phyloP scores from a whole-genome alignment of 2,888 invertebrate species.

The Baronia brevicornis region DNA sequence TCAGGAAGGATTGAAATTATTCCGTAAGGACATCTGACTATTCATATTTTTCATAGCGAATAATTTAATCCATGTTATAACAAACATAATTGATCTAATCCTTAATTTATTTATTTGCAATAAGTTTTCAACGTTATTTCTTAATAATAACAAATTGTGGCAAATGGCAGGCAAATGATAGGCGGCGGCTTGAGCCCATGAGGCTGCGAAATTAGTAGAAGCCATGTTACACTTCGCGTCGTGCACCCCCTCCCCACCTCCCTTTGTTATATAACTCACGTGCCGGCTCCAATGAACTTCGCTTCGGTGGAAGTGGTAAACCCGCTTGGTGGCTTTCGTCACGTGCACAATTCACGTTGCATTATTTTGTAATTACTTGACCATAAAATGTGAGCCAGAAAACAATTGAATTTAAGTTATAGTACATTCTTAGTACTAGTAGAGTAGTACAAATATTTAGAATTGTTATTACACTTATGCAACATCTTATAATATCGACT shows the following conservation, averaged over 20 bases:
- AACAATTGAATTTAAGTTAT: too few species aligned
- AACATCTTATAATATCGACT: too few species aligned
- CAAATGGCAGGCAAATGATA: slow-evolving; percentile 34
- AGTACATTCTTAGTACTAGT: too few species aligned
- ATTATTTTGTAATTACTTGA: slow-evolving; percentile 4
- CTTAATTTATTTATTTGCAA: slow-evolving; percentile 43
- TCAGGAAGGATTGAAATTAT: too few species aligned
- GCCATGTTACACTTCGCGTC: slow-evolving; percentile 34
- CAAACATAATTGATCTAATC: too few species aligned
- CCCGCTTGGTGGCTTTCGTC: slow-evolving; percentile 2
- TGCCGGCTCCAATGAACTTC: slow-evolving; percentile 2
- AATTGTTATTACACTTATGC: too few species aligned
- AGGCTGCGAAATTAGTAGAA: slow-evolving; percentile 58
- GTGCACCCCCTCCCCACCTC: slow-evolving; percentile 15
- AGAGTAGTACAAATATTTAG: too few species aligned
- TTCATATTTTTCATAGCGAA: too few species aligned
- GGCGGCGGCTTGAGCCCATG: slow-evolving; percentile 39
- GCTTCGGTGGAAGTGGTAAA: slow-evolving; percentile 1
- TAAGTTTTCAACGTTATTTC: slow-evolving; percentile 40
- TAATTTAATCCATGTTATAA: too few species aligned
- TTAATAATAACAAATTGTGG: slow-evolving; percentile 41
- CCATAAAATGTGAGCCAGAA: too few species aligned
- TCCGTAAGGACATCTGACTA: too few species aligned
- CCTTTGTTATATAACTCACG: slow-evolving; percentile 11
- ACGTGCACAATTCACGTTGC: slow-evolving; percentile 2